Base-by-base conservation (phyloP, 92 coral and sea anemone species). In the Epizoanthus fatuus region DNA sequence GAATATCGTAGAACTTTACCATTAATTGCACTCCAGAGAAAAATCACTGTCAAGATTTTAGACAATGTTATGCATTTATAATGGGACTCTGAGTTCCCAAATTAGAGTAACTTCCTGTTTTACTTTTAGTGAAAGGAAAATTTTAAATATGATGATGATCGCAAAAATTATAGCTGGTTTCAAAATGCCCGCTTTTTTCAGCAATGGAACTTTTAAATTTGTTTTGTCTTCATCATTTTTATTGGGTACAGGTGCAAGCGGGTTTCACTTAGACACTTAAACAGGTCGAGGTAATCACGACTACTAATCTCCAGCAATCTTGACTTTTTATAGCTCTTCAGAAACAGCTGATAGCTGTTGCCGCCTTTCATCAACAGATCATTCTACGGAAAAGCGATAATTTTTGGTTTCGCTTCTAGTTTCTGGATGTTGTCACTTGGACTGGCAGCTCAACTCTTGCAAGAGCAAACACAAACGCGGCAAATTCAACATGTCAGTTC, bases 401-500 rank as follows among this genome's bases (percentile, higher is more conserved):
- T 74, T 38, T 55, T 74, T 74, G 55, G 49, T 52, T 74, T 74
- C 38, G 14, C 76, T 49, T 71, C 7, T 16, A 74, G 9, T 74
- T 72, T 74, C 54, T 59, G 64, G 35, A n/a, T 39, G 39, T n/a
- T 76, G 81, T 58, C 81, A 59, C 9, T 17, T 76, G 20, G 69
- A 9, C 38, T 16, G 69, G 69, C 67, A 76, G 42, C 15, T 76
- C 56, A 67, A 35, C 47, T 39, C 37, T 5, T 5, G 17, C 52
- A 22, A 25, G 81, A 75, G 12, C 63, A 75, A 75, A 76, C 69
- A 76, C 8, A 47, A 57, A 35, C 81, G 81, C 81, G 81, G 81
- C 69, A 76, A 76, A 76, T 76, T 76, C 81, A 76, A 76, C 38
- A 76, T 76, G 81, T 76, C 81, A 76, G 39, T 9, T 75, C 38